A percentile compares a stretch with the other conserved stretches of the same genome.
phyloP scores from a whole-genome alignment of 2,888 invertebrate genomes.

The Melieria crassipennis region DNA sequence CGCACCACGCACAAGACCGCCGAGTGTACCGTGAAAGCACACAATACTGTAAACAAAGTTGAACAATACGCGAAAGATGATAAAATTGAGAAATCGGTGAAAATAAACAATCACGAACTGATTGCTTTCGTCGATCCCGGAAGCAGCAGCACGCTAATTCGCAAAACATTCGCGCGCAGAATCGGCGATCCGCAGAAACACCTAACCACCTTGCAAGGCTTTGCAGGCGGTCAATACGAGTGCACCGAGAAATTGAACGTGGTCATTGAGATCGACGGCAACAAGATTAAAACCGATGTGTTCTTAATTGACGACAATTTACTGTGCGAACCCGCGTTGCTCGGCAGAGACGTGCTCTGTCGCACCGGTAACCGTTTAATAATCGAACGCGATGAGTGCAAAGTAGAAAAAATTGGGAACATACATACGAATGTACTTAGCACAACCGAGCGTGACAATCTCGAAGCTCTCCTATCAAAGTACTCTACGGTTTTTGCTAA shows the following conservation, averaged over 20 bases:
- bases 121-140: too few relatives aligned
- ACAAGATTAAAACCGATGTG: neutral
- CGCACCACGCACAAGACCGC: neutral
- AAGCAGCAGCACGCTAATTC: too few relatives aligned
- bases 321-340: neutral
- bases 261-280: neutral
- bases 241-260: neutral
- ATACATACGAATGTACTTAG: too few relatives aligned
- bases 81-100: neutral
- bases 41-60: neutral
- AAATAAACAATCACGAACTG: neutral
- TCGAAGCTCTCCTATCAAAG: neutral
- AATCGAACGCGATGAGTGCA: too few relatives aligned
- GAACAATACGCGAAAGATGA: neutral
- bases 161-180: too few relatives aligned
- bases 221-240: neutral
- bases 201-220: neutral
- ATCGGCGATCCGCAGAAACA: too few relatives aligned
- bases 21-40: neutral
- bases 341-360: conserved; percentile 1
- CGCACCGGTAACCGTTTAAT: too few relatives aligned
- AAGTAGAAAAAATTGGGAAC: too few relatives aligned
- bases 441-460: neutral
- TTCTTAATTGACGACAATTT: neutral
- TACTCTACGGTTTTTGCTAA: neutral